Conservation (phyloP, 2,888 invertebrate species). For the Embidobia sp. region DNA sequence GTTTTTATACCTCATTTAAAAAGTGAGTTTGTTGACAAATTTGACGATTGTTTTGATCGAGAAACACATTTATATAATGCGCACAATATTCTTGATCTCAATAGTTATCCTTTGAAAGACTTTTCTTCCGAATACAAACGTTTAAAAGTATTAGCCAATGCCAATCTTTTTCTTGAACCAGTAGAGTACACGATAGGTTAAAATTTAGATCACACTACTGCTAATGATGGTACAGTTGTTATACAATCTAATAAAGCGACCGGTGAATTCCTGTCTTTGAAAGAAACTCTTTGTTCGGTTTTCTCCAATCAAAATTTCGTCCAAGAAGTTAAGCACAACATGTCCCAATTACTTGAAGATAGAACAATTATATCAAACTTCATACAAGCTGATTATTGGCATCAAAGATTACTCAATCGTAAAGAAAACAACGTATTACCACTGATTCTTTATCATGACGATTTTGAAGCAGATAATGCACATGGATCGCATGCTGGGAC, state of each 20-base stretch:
- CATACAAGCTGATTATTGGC: slow-evolving; percentile 51
- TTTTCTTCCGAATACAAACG: slow-evolving; percentile 25
- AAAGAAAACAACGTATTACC: slow-evolving; percentile 20
- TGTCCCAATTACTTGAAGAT: neutral
- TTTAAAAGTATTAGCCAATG: neutral
- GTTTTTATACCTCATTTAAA: slow-evolving; percentile 29
- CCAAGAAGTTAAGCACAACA: neutral
- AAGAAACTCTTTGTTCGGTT: slow-evolving; percentile 20
- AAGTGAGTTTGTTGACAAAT: slow-evolving; percentile 6
- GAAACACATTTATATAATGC: neutral
- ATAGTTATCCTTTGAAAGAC: slow-evolving; percentile 14
- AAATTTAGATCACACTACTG: too few relatives aligned
- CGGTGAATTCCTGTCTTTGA: too few relatives aligned
- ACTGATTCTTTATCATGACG: slow-evolving; percentile 4
- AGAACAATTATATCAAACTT: slow-evolving; percentile 21
- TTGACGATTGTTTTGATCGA: neutral
- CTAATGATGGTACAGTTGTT: too few relatives aligned
- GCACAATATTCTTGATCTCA: slow-evolving; percentile 5
- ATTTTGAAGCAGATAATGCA: slow-evolving; percentile 9
- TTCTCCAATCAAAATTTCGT: slow-evolving; percentile 6
- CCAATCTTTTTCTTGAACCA: too few relatives aligned
- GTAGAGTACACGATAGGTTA: too few relatives aligned
- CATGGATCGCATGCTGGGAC: slow-evolving; percentile 39
- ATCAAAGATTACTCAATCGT: slow-evolving; percentile 1
- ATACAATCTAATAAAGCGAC: too few relatives aligned